phyloP scores from a whole-genome alignment of 2,888 invertebrate species.

The Biston betularia region DNA sequence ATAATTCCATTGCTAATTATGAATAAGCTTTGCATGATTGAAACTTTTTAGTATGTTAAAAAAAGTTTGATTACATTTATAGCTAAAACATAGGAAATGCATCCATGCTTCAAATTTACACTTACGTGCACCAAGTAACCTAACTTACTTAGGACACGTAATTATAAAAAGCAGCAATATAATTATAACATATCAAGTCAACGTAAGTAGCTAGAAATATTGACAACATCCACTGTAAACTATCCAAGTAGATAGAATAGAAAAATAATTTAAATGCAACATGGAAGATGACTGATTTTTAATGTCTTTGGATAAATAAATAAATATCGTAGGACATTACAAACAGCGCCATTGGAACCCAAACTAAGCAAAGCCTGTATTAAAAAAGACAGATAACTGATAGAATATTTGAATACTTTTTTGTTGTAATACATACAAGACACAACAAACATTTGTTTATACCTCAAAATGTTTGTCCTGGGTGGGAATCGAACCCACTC shows the following conservation, averaged over 20 bases:
- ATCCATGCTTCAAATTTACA: slow-evolving; percentile 1
- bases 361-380: too few species aligned
- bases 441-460: too few species aligned
- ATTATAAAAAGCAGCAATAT: neutral
- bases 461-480: too few species aligned
- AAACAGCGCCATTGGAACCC: too few species aligned
- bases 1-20: slow-evolving; percentile 2
- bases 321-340: too few species aligned
- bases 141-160: neutral
- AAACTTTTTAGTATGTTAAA: neutral
- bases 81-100: neutral
- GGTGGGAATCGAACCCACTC: too few species aligned
- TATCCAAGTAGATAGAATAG: slow-evolving; percentile 2
- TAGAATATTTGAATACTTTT: too few species aligned
- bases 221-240: neutral
- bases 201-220: slow-evolving; percentile 2
- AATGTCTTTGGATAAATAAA: too few species aligned
- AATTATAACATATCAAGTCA: neutral
- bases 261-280: neutral
- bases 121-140: neutral
- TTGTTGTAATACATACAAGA: too few species aligned
- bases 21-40: slow-evolving; percentile 13
- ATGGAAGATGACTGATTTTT: too few species aligned
- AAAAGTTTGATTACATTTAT: neutral
- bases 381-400: too few species aligned